Conservation (phyloP, 64 coral and sea anemone species). For the Montipora capricornis region DNA sequence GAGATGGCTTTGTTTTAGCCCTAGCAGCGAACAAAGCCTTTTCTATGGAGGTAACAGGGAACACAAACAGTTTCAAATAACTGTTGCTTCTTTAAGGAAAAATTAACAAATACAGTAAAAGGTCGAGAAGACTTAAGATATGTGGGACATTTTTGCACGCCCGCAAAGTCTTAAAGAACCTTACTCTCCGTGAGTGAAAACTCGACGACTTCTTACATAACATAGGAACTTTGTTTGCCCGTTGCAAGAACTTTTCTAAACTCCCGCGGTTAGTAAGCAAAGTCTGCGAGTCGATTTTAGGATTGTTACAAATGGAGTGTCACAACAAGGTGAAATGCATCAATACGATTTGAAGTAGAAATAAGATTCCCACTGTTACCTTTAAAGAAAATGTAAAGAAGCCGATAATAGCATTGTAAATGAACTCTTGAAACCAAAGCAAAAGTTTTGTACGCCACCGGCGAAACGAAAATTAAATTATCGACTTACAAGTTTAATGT, state of each 20-base stretch:
- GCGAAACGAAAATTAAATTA: constrained; percentile 76
- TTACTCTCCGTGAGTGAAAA: neutral
- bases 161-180: neutral
- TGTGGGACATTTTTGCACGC: neutral
- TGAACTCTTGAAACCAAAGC: neutral
- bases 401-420: constrained; percentile 12
- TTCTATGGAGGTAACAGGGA: neutral
- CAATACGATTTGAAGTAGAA: neutral
- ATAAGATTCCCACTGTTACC: neutral
- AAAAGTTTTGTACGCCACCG: constrained; percentile 3
- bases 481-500: constrained; percentile 59
- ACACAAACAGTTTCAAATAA: constrained; percentile 37
- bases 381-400: constrained; percentile 16
- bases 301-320: constrained; percentile 2
- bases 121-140: neutral
- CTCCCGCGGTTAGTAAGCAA: constrained; percentile 21
- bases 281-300: neutral
- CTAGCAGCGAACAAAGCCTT: constrained; percentile 11
- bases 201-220: neutral
- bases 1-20: constrained; percentile 67
- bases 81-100: constrained; percentile 16
- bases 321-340: neutral
- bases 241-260: neutral
- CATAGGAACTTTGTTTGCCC: neutral
- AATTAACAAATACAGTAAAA: neutral